Base-by-base conservation (phyloP, 2,797 vertebrate species). In the Sternotherus odoratus region DNA sequence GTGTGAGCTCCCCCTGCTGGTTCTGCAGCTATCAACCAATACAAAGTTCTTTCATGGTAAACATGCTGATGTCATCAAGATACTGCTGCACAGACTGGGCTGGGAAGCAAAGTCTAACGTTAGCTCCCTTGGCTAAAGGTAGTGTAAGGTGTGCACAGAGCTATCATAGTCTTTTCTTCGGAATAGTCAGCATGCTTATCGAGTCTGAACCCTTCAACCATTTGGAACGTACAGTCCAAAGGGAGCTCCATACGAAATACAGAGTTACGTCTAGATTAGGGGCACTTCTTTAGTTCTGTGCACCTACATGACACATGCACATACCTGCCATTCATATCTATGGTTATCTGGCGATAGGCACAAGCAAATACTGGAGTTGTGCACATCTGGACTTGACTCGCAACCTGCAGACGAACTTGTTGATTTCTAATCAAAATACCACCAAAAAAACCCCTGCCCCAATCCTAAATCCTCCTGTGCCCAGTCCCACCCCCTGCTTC, bases 401-500 rank as follows among this genome's bases (percentile, higher is more conserved):
- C 26, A 33, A 9, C n/a, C 24, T 26, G 11, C 30, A 43, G 17
- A 56, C 24, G 4, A 56, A 83, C 28, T 63, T 49, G 13, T 2
- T 3, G 2, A 19, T 30, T 43, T 51, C 1, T 51, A 26, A 11
- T 17, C 57, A 53, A 75, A 54, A 21, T 13, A 60, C 19, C 5
- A 24, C 15, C 39, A 56, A 13, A 26, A 13, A 17, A 39, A 74
- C 10, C 13, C 33, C 49, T 15, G 60, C 28, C 7, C 49, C 51
- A n/a, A 77, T 39, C 5, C 24, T 56, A 6, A 11, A 19, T 74
- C 51, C 26, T 24, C 82, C 60, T 69, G 24, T 77, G 81, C 51
- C 12, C 17, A 48, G 17, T 36, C 17, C 23, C 3, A 51, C 12
- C 33, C 10, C 28, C 16, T 74, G 0, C 79, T 33, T 4, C 9